These are phyloP conservation scores for Sigmodon hispidus DNA, from an alignment of 2,113 vertebrate genomes.

Conservation along the genomic window DNA sequence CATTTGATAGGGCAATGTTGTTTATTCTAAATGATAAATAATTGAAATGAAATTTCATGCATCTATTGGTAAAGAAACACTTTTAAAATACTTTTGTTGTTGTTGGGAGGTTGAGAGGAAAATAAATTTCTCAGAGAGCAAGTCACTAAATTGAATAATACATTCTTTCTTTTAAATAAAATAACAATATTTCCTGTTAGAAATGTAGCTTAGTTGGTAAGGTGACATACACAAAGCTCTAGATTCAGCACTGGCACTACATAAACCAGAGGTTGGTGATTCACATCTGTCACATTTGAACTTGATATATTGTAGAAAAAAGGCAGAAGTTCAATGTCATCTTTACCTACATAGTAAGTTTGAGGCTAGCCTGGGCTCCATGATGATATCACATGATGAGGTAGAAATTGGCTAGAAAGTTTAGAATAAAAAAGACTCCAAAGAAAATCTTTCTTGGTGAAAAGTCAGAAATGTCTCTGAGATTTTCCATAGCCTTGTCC, in stretches of 20 bases:
- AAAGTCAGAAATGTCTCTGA: not conserved
- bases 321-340: not conserved
- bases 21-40: not conserved
- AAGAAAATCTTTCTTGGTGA: not conserved
- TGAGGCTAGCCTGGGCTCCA: not conserved
- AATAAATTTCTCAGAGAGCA: not conserved
- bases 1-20: rapidly evolving
- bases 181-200: not conserved
- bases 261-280: not conserved
- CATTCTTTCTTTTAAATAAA: not conserved
- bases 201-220: not conserved
- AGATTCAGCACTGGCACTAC: not conserved
- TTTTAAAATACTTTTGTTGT: not conserved
- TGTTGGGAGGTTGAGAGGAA: not conserved
- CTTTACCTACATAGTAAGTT: not conserved
- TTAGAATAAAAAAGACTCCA: not conserved
- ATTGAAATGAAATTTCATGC: not conserved
- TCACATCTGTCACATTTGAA: not conserved
- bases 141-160: not conserved
- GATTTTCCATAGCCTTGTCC: not conserved
- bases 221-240: not conserved
- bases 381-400: too few species aligned
- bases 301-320: not conserved
- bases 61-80: not conserved
- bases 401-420: not conserved